phyloP scores from a whole-genome alignment of 2,797 vertebrate genomes.

The Cephalopachus bancanus region DNA sequence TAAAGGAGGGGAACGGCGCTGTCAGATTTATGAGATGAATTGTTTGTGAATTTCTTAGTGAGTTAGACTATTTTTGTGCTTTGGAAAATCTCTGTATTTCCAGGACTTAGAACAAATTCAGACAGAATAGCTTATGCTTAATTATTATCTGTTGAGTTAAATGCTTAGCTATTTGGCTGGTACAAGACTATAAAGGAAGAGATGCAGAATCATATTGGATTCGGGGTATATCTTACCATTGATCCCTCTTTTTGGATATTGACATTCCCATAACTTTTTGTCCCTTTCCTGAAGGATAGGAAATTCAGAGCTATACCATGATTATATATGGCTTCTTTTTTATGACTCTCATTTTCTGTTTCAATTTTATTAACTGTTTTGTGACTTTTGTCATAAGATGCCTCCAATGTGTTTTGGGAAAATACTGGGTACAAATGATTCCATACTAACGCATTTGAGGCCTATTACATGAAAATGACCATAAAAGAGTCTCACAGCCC shows the following conservation, averaged over 20 bases:
- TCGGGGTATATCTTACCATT: background rate
- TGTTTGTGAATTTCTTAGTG: background rate
- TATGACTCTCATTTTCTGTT: slow-evolving; percentile 26
- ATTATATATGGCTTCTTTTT: background rate
- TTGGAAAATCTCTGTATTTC: background rate
- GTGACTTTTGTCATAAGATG: background rate
- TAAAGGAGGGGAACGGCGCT: background rate
- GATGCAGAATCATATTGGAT: background rate
- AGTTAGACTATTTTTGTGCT: background rate
- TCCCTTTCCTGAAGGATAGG: background rate
- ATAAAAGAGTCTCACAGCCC: background rate
- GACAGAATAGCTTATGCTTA: background rate
- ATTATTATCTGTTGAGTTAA: background rate
- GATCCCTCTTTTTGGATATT: background rate
- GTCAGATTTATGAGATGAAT: background rate
- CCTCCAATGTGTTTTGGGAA: background rate
- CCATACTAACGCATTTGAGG: background rate
- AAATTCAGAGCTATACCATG: background rate
- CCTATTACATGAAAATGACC: background rate
- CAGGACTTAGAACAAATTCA: background rate
- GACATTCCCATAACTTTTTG: background rate
- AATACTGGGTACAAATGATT: background rate
- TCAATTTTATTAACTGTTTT: slow-evolving; percentile 1
- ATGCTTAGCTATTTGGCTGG: background rate
- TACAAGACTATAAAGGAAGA: background rate